phyloP scores from a whole-genome alignment of 2,888 invertebrate species.

The Patella caerulea region DNA sequence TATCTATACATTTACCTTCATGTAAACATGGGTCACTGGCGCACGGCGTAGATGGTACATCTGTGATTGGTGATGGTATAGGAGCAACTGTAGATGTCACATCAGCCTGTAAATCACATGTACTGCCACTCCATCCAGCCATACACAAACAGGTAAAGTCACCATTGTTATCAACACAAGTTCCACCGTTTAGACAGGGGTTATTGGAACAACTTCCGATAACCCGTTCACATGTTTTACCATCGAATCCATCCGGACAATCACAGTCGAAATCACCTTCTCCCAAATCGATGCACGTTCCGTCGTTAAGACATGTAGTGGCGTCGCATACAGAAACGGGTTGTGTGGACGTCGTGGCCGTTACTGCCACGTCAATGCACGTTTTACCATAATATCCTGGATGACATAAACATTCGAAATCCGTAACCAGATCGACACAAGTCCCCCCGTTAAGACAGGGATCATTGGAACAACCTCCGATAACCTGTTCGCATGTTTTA shows the following conservation, averaged over 20 bases:
- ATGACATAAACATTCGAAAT: constrained; percentile 35
- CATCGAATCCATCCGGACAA: constrained; percentile 90
- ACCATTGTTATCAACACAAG: constrained; percentile 28
- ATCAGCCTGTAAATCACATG: constrained; percentile 1
- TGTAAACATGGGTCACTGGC: background rate
- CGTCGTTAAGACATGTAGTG: constrained; percentile 44
- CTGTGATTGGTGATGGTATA: background rate
- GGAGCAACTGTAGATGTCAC: background rate
- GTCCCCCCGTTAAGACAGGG: constrained; percentile 36
- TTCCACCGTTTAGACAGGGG: constrained; percentile 35
- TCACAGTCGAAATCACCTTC: constrained; percentile 71
- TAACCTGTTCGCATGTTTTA: constrained; percentile 86
- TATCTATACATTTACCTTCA: background rate
- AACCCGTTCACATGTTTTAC: constrained; percentile 88
- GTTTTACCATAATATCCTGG: constrained; percentile 35
- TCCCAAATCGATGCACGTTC: constrained; percentile 43
- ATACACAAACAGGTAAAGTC: constrained; percentile 17
- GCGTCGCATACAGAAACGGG: constrained; percentile 39
- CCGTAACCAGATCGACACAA: constrained; percentile 23
- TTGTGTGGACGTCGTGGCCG: constrained; percentile 10
- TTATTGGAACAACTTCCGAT: constrained; percentile 80
- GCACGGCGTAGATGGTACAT: background rate
- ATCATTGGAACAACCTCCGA: constrained; percentile 79
- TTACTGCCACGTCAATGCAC: constrained; percentile 30
- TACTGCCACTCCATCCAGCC: constrained; percentile 13